Evolutionary conservation across 2,113 vertebrate genomes (phyloP), one percentile per base, ranked within the genome.

Genomic region (Atrichornis clamosus): DNA sequence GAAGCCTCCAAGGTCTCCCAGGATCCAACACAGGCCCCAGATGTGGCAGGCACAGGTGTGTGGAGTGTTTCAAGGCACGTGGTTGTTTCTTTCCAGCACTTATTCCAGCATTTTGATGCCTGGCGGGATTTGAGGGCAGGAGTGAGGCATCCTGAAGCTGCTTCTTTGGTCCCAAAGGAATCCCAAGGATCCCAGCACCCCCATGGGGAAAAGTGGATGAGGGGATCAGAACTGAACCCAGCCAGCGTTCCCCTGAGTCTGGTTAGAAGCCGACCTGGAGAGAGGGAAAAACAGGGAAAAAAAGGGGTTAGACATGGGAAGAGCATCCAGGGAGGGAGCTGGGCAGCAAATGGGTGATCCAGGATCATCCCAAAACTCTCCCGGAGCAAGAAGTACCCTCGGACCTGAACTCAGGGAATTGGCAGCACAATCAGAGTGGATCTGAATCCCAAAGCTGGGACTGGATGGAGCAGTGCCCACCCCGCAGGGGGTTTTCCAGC

Each of bases 171-270:
- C 95, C 74, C 7, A 64, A 13, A 55, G 62, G 79, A 83, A 84
- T 60, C 2, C 2, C 0, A 1, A 69, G 1, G 24, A 84, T 87
- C 63, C 75, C 80, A 76, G 90, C 37, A 67, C 9, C 50, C 9
- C 0, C 0, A 0, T 2, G 24, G 74, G 56, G 92, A 44, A 75
- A 28, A 42, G 21, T 2, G 0, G 68, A 14, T 1, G 8, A 22
- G 12, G 63, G 10, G 46, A 9, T 98, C 93, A 98, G 95, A 98
- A 98, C 76, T 98, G 98, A 44, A 98, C 98, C 98, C 98, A 98
- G 84, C 96, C 96, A 0, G 97, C 20, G 32, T 59, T 97, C 1
- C 94, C 82, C 89, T 96, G 97, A 46, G 92, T 11, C 64, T 97
- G 97, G 84, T 18, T 87, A 13, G 97, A 56, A 60, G 93, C 4